A percentile compares a stretch with the other conserved stretches of the same genome.
Conservation (phyloP, 2,113 vertebrate species). For the Bubalus kerabau region DNA sequence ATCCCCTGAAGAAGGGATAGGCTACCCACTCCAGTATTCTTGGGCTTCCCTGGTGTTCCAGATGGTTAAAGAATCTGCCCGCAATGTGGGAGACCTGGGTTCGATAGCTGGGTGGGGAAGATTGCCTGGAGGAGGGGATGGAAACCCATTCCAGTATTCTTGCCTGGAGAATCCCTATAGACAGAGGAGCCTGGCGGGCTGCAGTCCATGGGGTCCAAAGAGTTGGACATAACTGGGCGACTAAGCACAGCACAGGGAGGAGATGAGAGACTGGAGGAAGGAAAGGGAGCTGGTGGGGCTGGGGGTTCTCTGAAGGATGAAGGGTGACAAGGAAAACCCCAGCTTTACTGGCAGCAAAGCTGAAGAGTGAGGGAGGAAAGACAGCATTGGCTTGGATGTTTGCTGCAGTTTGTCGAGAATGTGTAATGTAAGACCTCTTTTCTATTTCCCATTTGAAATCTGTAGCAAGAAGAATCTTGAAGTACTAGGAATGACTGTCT, state of each 20-base stretch:
- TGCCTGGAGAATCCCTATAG: background rate
- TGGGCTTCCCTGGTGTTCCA: background rate
- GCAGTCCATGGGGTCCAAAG: rapidly evolving
- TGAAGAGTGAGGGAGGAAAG: background rate
- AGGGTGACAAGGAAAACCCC: background rate
- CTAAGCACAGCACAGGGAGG: background rate
- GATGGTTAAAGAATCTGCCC: background rate
- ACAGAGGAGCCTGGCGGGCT: background rate
- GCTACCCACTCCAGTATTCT: background rate
- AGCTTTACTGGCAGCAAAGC: background rate
- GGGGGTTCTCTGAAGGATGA: background rate
- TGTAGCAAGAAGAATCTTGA: background rate
- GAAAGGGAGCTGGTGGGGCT: background rate
- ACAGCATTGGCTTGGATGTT: background rate
- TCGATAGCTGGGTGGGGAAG: background rate
- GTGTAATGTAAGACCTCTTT: background rate
- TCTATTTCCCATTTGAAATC: background rate
- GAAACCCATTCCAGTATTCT: background rate
- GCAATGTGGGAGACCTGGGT: background rate
- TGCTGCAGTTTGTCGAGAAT: background rate
- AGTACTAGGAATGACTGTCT: background rate
- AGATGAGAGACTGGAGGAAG: background rate
- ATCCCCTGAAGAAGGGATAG: background rate
- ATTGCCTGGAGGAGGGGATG: background rate
- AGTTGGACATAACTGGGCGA: background rate